Percentiles rank a stretch among this genome's conserved stretches.
Conservation (phyloP, 2,113 vertebrate genomes). For the Caranx ignobilis region DNA sequence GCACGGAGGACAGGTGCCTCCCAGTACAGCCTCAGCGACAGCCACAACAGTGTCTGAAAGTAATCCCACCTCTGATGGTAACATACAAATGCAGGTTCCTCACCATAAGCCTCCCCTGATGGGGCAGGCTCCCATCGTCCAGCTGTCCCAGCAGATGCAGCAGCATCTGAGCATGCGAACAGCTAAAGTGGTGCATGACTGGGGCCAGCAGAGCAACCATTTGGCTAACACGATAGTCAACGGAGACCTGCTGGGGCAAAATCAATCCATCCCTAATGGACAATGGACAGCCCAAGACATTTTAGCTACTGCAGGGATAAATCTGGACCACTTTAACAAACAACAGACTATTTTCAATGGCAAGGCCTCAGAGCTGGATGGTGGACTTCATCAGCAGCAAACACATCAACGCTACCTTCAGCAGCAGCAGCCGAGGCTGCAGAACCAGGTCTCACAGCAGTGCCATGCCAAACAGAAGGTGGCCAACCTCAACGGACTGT, state of each 20-base stretch:
- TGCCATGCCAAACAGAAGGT: conserved; percentile 66
- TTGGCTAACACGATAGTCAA: conserved; percentile 32
- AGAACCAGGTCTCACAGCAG: conserved; percentile 67
- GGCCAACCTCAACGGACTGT: conserved; percentile 62
- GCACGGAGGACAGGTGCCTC: conserved; percentile 33
- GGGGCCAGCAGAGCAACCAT: conserved; percentile 52
- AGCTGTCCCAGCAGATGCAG: conserved; percentile 83
- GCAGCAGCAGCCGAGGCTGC: conserved; percentile 56
- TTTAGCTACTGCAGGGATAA: conserved; percentile 52
- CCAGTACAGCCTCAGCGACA: neutral
- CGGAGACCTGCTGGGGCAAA: conserved; percentile 48
- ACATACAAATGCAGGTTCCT: conserved; percentile 65
- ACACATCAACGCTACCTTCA: conserved; percentile 63
- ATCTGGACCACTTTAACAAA: conserved; percentile 48
- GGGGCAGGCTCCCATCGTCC: conserved; percentile 69
- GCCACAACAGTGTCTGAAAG: conserved; percentile 29
- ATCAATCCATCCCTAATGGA: conserved; percentile 47
- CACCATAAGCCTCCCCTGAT: conserved; percentile 52
- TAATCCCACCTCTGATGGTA: conserved; percentile 26
- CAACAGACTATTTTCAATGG: conserved; percentile 60
- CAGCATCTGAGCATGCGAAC: conserved; percentile 72
- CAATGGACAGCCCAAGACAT: conserved; percentile 68
- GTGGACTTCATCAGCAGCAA: conserved; percentile 43
- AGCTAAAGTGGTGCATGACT: conserved; percentile 30
- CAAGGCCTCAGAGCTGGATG: conserved; percentile 48